These are phyloP conservation scores for Coregonus suidteri DNA, from an alignment of 2,797 vertebrate genomes.

Conservation along the genomic window DNA sequence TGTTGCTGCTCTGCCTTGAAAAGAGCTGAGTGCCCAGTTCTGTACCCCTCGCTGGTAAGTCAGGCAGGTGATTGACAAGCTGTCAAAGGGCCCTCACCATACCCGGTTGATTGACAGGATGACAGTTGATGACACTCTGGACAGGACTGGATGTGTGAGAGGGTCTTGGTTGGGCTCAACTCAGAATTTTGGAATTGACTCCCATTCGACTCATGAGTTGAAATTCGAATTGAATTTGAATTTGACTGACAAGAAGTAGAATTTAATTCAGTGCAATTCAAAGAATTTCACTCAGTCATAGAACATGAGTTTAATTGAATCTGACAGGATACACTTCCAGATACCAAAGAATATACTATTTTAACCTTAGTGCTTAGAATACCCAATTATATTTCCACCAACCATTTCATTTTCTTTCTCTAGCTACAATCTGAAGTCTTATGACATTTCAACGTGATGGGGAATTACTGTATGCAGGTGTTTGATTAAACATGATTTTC, in stretches of 20 bases:
- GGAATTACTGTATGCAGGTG: background rate
- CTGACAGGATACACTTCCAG: no score
- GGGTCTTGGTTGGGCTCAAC: background rate
- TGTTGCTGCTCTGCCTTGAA: background rate
- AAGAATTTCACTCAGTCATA: no score
- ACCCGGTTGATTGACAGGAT: background rate
- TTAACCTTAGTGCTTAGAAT: no score
- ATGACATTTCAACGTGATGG: background rate
- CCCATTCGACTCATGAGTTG: no score
- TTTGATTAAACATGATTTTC: background rate
- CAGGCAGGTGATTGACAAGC: conserved; percentile 3
- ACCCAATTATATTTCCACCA: no score
- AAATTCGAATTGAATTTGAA: no score
- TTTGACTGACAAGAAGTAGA: no score
- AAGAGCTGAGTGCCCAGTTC: conserved; percentile 8
- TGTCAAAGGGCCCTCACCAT: background rate
- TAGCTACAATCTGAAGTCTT: background rate
- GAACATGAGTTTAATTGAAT: no score
- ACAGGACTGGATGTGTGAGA: background rate
- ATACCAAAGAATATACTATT: no score
- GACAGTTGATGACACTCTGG: background rate
- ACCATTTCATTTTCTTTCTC: background rate
- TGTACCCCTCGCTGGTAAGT: background rate
- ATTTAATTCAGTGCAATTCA: no score
- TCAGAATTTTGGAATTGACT: no score